phyloP scores from a whole-genome alignment of 2,888 invertebrate species.

The Scaptomyza polygonia region DNA sequence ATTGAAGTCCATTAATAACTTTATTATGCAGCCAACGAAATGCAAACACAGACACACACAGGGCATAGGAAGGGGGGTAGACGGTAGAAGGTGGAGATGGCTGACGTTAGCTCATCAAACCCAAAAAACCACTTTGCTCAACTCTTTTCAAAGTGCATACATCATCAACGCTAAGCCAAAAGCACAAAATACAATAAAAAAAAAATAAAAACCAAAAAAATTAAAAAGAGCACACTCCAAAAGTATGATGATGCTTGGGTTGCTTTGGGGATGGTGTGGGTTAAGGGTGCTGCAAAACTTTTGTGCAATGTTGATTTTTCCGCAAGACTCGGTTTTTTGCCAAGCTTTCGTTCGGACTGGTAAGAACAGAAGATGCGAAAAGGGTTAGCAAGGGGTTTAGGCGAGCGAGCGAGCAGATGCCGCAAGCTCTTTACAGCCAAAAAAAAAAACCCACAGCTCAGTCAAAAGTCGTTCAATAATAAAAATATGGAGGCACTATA shows the following conservation, averaged over 20 bases:
- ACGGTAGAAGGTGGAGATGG: constrained; percentile 14
- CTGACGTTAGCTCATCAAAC: constrained; percentile 76
- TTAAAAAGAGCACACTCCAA: constrained; percentile 45
- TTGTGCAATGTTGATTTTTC: constrained; percentile 80
- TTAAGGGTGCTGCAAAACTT: constrained; percentile 55
- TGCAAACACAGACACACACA: constrained; percentile 47
- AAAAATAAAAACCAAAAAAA: constrained; percentile 62
- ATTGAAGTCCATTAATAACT: constrained; percentile 78
- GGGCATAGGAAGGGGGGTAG: constrained; percentile 20
- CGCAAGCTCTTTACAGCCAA: constrained; percentile 63
- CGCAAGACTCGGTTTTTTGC: constrained; percentile 75
- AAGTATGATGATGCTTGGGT: constrained; percentile 15
- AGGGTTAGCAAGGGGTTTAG: not conserved
- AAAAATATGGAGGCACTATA: constrained; percentile 64
- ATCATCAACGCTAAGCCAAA: constrained; percentile 77
- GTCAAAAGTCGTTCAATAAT: constrained; percentile 70
- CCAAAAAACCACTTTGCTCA: constrained; percentile 77
- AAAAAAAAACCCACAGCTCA: constrained; percentile 62
- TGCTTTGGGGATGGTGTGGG: not conserved
- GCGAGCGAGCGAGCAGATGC: constrained; percentile 28
- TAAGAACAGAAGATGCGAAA: not conserved
- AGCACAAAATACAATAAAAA: constrained; percentile 72
- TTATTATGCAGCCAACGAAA: constrained; percentile 69
- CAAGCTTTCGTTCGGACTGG: constrained; percentile 20
- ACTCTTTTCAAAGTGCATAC: constrained; percentile 78